A percentile compares a stretch with the other conserved stretches of the same genome.
Evolutionary conservation across 2,888 invertebrate genomes (phyloP).

Genomic region (Cartodere bifasciata): DNA sequence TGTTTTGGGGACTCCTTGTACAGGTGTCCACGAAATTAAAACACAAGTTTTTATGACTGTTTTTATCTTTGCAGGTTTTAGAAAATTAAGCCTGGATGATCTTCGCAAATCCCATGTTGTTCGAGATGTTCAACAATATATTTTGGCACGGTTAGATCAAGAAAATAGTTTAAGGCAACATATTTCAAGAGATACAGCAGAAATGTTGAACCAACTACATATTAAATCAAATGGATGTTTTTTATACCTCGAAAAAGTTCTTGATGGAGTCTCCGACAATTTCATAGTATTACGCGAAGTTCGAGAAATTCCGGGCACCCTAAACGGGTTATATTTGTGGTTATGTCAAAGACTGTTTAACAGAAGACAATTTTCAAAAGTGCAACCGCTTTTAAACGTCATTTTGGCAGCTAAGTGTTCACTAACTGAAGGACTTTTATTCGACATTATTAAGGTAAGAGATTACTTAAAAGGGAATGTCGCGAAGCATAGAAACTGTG

Average conservation of each 20-base stretch:
- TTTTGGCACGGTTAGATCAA: conserved; percentile 76
- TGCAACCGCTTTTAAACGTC: conserved; percentile 73
- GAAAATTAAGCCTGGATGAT: conserved; percentile 87
- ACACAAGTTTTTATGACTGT: too few species aligned
- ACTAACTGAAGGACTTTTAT: conserved; percentile 69
- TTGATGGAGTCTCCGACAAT: conserved; percentile 87
- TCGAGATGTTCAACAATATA: conserved; percentile 90
- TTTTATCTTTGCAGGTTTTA: conserved; percentile 45
- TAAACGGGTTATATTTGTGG: conserved; percentile 92
- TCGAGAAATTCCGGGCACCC: conserved; percentile 85
- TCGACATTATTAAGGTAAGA: conserved; percentile 71
- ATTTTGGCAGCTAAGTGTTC: conserved; percentile 78
- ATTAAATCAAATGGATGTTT: conserved; percentile 94
- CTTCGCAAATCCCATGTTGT: conserved; percentile 80
- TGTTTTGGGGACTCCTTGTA: too few species aligned
- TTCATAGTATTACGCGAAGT: conserved; percentile 87
- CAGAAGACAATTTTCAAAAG: conserved; percentile 76
- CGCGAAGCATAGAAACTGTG: too few species aligned
- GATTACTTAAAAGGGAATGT: too few species aligned
- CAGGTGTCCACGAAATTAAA: too few species aligned
- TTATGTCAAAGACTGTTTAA: conserved; percentile 87
- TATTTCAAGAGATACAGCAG: conserved; percentile 83
- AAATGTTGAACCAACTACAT: conserved; percentile 86
- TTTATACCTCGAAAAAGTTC: conserved; percentile 70
- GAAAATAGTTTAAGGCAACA: conserved; percentile 81